Base-by-base conservation (phyloP, 1,140 invertebrate genomes). In the Drosophila orena region DNA sequence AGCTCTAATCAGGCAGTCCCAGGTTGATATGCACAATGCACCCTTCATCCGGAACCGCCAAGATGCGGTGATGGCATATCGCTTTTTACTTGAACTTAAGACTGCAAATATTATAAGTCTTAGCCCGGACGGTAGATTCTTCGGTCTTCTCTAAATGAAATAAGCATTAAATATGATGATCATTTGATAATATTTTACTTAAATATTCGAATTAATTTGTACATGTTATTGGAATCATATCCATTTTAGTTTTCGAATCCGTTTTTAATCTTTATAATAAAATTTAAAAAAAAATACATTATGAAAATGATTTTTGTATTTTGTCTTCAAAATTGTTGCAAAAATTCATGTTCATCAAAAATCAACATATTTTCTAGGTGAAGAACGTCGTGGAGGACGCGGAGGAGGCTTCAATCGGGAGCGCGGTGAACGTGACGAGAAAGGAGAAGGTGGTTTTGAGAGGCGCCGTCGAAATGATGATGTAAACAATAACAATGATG, bases 401-500 rank as follows among this genome's bases (percentile, higher is more conserved):
- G 60, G 50, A 5, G 64, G 74, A 5, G 64, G 74, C 35, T 72
- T 57, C 52, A 64, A 66, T 40, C 58, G 62, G 40, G 49, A 79
- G 17, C 60, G 59, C 35, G 60, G 61, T 0, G 68, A 79, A 40
- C 64, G 77, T 1, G 47, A 59, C 2, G 50, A 55, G 24, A 56
- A 55, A 8, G 61, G 52, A 1, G 71, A 66, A 12, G 44, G 44
- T 7, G 58, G 58, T 11, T 66, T 30, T 22, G 66, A 68, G 4
- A 66, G 62, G 10, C 76, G 83, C 42, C 75, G 70, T 35, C 76
- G 66, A 11, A 57, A 75, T 6, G 68, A 70, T n/a, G 90, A 91
- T 22, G 15, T 79, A 4, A 91, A 91, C 7, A 90, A 90, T 15
- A 91, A 91, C 35, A 64, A 83, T 10, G 64, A 42, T 4, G 44